Percentiles rank a stretch among this genome's conserved stretches.
Conservation (phyloP, 2,113 vertebrate genomes). For the Tautogolabrus adspersus region DNA sequence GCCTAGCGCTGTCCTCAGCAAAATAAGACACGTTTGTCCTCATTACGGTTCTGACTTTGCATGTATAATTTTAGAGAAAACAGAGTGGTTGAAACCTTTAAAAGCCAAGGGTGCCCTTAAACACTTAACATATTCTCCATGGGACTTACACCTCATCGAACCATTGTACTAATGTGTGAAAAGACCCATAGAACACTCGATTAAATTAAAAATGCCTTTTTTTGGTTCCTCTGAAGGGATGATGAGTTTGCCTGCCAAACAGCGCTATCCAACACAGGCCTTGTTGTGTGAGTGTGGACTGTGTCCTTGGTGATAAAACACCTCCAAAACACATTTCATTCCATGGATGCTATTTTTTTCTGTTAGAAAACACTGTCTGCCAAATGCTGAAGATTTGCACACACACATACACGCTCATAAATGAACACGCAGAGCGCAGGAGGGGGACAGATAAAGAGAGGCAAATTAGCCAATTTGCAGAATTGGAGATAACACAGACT, state of each 20-base stretch:
- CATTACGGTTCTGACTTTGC: not conserved
- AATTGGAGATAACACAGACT: constrained; percentile 56
- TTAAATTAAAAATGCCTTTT: not conserved
- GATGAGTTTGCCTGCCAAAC: constrained; percentile 10
- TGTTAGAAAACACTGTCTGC: constrained; percentile 22
- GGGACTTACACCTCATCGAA: not conserved
- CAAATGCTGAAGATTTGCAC: constrained; percentile 29
- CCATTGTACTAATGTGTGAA: not conserved
- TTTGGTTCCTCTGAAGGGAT: not conserved
- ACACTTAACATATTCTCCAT: not conserved
- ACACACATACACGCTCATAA: constrained; percentile 1
- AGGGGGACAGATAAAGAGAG: constrained; percentile 51
- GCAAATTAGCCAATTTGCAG: constrained; percentile 70
- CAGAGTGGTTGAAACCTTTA: not conserved
- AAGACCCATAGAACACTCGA: not conserved
- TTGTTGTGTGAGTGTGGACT: constrained; percentile 9
- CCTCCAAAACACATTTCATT: constrained; percentile 59
- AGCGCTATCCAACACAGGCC: constrained; percentile 25
- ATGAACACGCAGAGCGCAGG: constrained; percentile 22
- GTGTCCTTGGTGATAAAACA: constrained; percentile 56
- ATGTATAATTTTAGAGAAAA: not conserved
- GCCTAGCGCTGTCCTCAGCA: not conserved
- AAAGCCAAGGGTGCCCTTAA: not conserved
- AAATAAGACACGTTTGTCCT: not conserved
- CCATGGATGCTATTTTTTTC: constrained; percentile 5